Evolutionary conservation across 1,140 invertebrate species (phyloP).

Genomic region (Trachelipus rathkii): DNA sequence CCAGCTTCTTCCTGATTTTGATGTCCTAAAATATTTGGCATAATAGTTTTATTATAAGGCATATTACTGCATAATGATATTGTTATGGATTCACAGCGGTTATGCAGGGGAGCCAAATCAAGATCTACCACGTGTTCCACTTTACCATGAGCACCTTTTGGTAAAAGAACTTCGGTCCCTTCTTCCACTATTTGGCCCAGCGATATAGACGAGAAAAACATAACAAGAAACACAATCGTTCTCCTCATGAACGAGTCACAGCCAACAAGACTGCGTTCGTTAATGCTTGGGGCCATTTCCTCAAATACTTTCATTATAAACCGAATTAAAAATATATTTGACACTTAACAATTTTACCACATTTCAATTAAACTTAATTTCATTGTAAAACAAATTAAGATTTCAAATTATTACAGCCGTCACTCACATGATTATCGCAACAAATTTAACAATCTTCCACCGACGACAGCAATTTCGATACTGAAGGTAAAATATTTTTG

Average conservation of each 20-base stretch:
- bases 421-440: too few species aligned
- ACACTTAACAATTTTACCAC: too few species aligned
- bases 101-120: constrained; percentile 65
- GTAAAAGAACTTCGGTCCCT: not conserved
- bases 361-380: too few species aligned
- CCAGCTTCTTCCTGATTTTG: constrained; percentile 92
- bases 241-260: not conserved
- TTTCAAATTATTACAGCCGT: too few species aligned
- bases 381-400: too few species aligned
- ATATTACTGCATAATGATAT: constrained; percentile 89
- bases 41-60: constrained; percentile 90
- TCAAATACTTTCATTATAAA: not conserved
- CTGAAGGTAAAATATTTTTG: too few species aligned
- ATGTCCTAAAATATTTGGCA: constrained; percentile 91
- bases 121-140: constrained; percentile 45
- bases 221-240: too few species aligned
- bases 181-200: not conserved
- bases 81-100: constrained; percentile 85
- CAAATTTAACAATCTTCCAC: too few species aligned
- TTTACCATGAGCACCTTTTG: not conserved
- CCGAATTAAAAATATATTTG: not conserved
- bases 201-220: too few species aligned
- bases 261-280: not conserved
- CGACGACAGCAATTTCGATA: too few species aligned
- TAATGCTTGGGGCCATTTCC: not conserved